Evolutionary conservation across 2,113 vertebrate genomes (phyloP).

Genomic region (Oenanthe oenanthe): DNA sequence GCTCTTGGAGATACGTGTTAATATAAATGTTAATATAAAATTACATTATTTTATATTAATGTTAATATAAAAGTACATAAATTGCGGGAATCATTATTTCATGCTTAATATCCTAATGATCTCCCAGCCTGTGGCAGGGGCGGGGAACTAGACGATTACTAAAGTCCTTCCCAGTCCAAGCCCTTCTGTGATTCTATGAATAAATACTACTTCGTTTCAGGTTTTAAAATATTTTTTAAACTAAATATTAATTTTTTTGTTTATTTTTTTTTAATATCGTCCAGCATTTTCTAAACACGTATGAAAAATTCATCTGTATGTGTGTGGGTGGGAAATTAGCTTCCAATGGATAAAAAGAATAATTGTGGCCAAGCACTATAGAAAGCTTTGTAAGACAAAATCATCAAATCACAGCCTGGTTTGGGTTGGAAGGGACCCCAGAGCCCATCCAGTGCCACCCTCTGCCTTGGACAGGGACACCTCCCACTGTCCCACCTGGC

Average conservation of each 20-base stretch:
- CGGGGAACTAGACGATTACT: neutral
- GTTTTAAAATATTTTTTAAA: neutral
- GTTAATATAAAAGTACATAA: neutral
- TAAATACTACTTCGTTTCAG: neutral
- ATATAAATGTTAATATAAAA: neutral
- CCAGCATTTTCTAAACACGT: accelerated
- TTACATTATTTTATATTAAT: no score
- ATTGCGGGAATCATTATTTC: neutral
- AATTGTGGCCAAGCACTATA: neutral
- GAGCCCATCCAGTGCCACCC: neutral
- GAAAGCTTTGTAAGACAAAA: neutral
- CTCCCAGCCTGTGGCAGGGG: no score
- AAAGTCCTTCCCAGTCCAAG: neutral
- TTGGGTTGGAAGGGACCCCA: neutral
- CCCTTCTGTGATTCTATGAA: neutral
- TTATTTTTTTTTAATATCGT: neutral
- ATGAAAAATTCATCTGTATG: accelerated
- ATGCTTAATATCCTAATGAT: neutral
- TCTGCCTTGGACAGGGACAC: neutral
- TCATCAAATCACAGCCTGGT: neutral
- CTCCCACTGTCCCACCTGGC: neutral
- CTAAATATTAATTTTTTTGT: neutral
- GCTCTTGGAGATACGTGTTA: no score
- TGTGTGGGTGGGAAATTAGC: accelerated
- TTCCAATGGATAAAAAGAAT: neutral